A percentile compares a stretch with the other conserved stretches of the same genome.
Conservation (phyloP, 2,113 vertebrate genomes). For the Tupaia tana region DNA sequence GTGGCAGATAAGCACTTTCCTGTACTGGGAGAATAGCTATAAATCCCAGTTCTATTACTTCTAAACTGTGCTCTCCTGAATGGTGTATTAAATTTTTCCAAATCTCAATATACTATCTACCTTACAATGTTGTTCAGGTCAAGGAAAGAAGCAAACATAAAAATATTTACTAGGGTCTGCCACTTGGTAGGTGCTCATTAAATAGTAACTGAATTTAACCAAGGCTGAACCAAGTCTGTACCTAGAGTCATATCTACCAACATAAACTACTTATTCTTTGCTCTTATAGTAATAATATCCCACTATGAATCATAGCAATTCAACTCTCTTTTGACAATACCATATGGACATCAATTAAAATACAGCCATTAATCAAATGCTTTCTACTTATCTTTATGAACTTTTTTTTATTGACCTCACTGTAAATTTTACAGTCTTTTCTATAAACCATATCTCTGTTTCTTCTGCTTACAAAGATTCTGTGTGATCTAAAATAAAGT, state of each 20-base stretch:
- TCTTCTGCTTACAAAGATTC: slow-evolving; percentile 60
- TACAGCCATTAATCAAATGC: slow-evolving; percentile 16
- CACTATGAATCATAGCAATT: background rate
- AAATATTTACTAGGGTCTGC: background rate
- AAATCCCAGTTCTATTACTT: background rate
- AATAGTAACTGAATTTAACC: background rate
- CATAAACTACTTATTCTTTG: background rate
- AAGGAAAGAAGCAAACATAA: background rate
- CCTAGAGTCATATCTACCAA: background rate
- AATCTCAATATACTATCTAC: background rate
- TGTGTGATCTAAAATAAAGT: slow-evolving; percentile 57
- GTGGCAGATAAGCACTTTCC: background rate
- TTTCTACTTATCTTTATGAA: slow-evolving; percentile 17
- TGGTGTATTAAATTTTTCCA: background rate
- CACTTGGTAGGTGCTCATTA: slow-evolving; percentile 23
- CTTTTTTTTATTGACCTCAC: background rate
- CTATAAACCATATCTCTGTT: background rate
- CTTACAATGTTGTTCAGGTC: background rate
- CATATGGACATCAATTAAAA: slow-evolving; percentile 61
- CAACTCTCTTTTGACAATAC: background rate
- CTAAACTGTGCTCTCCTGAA: background rate
- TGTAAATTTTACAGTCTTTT: slow-evolving; percentile 33
- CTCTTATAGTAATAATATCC: background rate
- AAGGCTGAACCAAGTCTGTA: background rate
- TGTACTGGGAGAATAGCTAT: background rate